A percentile compares a stretch with the other conserved stretches of the same genome.
Conservation (phyloP, 2,113 vertebrate species). For the Cyprinodon tularosa region DNA sequence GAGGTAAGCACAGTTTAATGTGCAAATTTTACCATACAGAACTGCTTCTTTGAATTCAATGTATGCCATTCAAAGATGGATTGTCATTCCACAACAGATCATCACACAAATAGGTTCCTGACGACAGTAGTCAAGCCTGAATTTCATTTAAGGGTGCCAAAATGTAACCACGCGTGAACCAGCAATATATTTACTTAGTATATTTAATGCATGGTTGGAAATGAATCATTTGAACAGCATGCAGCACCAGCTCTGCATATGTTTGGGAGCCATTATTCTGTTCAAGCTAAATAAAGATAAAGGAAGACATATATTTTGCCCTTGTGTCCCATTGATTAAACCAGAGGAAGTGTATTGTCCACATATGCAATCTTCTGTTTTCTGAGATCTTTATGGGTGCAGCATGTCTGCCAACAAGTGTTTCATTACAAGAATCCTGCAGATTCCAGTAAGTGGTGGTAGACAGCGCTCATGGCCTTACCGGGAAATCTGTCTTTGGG, state of each 20-base stretch:
- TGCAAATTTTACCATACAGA: constrained; percentile 23
- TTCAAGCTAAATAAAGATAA: constrained; percentile 65
- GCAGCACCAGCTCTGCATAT: constrained; percentile 65
- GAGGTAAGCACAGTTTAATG: constrained; percentile 1
- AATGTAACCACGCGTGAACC: constrained; percentile 68
- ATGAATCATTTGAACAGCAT: constrained; percentile 70
- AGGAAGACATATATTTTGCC: constrained; percentile 67
- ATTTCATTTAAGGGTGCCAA: constrained; percentile 60
- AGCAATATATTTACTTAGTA: constrained; percentile 71
- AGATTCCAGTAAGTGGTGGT: constrained; percentile 77
- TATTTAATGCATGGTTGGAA: constrained; percentile 67
- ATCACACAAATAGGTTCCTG: constrained; percentile 51
- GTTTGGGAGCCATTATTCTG: constrained; percentile 66
- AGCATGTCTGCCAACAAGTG: constrained; percentile 49
- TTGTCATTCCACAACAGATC: constrained; percentile 57
- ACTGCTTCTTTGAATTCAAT: constrained; percentile 39
- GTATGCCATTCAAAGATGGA: constrained; percentile 48
- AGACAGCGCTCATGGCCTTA: constrained; percentile 74
- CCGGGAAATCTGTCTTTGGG: constrained; percentile 78
- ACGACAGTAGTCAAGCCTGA: constrained; percentile 67
- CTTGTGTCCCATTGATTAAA: constrained; percentile 42
- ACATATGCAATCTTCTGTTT: constrained; percentile 59
- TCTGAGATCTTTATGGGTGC: constrained; percentile 40
- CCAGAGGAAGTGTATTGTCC: constrained; percentile 57
- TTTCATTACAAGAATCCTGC: constrained; percentile 66